Evolutionary conservation across 35 echinoderm and acorn worm genomes (phyloP), one percentile per base, ranked within the genome.

Genomic region (Heliocidaris erythrogramma): DNA sequence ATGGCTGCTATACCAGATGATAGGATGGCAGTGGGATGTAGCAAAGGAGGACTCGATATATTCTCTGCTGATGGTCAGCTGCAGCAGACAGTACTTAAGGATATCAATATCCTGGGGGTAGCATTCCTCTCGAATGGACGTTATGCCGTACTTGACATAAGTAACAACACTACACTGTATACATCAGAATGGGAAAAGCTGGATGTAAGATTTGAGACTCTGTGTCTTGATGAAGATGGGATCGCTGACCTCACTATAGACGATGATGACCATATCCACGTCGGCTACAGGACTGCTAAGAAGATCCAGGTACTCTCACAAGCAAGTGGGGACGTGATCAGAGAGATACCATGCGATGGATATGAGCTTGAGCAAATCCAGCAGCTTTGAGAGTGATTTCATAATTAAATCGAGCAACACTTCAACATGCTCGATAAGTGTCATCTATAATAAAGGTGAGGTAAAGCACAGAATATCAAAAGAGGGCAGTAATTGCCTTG

Each of bases 281-380:
- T 59, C 13, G 14, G 91, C 49, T 92, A 52, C 49, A 49, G 91
- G 91, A 92, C 11, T 29, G 91, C 49, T n/a, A 56, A 59, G 49
- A 49, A 50, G 49, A 92, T 92, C 91, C 47, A 92, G 50, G 91
- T 92, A 50, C 59, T 92, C n/a, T 48, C 91, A 30, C 2, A 17
- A 30, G 4, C 49, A 59, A 48, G 91, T 59, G 49, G 49, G 48
- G 50, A 92, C 18, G 48, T 48, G 21, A 48, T 92, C 16, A 49
- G 91, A 17, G 91, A 56, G 91, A 92, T 92, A 59, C 47, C 91
- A 27, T 92, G 91, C 49, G 50, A 92, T 50, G 91, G 29, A 13
- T 92, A 92, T 59, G 29, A 92, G 30, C 91, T 49, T 21, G 14
- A 29, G 9, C 91, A 92, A 50, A 89, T 89, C n/a, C 31, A 89